Evolutionary conservation across 2,113 vertebrate species (phyloP).

Genomic region (Prionailurus viverrinus): DNA sequence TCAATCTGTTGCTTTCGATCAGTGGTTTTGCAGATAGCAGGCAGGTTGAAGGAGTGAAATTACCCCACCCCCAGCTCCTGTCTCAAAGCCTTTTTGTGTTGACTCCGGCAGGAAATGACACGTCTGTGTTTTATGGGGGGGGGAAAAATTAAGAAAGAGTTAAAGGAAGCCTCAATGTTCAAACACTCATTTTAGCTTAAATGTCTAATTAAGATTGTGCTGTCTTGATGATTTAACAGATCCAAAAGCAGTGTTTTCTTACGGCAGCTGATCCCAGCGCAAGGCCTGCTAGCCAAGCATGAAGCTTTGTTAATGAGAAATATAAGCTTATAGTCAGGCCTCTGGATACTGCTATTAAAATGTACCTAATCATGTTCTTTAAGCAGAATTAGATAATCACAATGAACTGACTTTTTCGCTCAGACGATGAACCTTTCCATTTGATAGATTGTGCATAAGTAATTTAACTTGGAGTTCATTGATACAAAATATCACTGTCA

Average conservation of each 20-base stretch:
- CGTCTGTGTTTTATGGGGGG: not conserved
- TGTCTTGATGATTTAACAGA: conserved; percentile 72
- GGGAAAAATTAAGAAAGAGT: conserved; percentile 48
- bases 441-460: conserved; percentile 14
- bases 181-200: conserved; percentile 66
- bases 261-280: conserved; percentile 64
- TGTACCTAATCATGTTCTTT: conserved; percentile 73
- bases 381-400: conserved; percentile 70
- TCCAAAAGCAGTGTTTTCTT: conserved; percentile 50
- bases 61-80: not conserved
- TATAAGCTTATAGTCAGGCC: conserved; percentile 69
- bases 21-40: not conserved
- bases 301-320: conserved; percentile 80
- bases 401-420: conserved; percentile 15
- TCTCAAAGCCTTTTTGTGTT: conserved; percentile 5
- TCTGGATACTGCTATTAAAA: conserved; percentile 75
- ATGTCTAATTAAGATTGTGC: conserved; percentile 71
- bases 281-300: conserved; percentile 80
- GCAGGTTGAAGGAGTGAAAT: not conserved
- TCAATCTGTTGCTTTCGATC: not conserved
- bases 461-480: conserved; percentile 69
- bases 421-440: not conserved
- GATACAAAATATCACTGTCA: conserved; percentile 61
- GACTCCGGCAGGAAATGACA: conserved; percentile 34
- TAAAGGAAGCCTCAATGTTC: conserved; percentile 61